A percentile compares a stretch with the other conserved stretches of the same genome.
phyloP scores from a whole-genome alignment of 2,888 invertebrate genomes.

The Stenichneumon culpator region DNA sequence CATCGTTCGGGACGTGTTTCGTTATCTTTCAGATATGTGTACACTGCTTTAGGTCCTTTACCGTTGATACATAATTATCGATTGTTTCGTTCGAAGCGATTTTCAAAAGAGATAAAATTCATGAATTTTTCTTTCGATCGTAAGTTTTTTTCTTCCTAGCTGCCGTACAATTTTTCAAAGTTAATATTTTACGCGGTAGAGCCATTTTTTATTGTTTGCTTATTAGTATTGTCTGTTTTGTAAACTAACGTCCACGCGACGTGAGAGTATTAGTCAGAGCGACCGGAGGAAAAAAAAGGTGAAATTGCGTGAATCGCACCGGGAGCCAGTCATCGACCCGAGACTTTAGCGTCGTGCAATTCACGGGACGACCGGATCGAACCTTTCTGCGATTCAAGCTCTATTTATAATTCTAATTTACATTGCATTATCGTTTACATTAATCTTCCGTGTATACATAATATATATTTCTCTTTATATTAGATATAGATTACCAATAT shows the following conservation, averaged over 20 bases:
- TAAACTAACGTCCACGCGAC: constrained; percentile 33
- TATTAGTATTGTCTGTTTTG: constrained; percentile 63
- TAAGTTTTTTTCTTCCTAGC: not conserved
- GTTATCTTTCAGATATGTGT: constrained; percentile 67
- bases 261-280: constrained; percentile 24
- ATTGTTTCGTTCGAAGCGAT: not conserved
- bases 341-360: not conserved
- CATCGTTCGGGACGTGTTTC: constrained; percentile 44
- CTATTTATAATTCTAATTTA: constrained; percentile 43
- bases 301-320: constrained; percentile 11
- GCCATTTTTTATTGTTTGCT: constrained; percentile 46
- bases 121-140: constrained; percentile 13
- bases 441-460: constrained; percentile 42
- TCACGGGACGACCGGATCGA: constrained; percentile 18
- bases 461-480: constrained; percentile 55
- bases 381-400: constrained; percentile 26
- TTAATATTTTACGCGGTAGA: constrained; percentile 31
- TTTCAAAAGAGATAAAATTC: constrained; percentile 25
- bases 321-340: not conserved
- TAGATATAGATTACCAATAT: constrained; percentile 39
- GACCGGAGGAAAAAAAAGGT: constrained; percentile 3
- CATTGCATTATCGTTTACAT: constrained; percentile 41
- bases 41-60: constrained; percentile 33
- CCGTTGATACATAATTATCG: constrained; percentile 32
- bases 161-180: constrained; percentile 16